phyloP scores from a whole-genome alignment of 2,888 invertebrate species.

The Campopleginae sp. region DNA sequence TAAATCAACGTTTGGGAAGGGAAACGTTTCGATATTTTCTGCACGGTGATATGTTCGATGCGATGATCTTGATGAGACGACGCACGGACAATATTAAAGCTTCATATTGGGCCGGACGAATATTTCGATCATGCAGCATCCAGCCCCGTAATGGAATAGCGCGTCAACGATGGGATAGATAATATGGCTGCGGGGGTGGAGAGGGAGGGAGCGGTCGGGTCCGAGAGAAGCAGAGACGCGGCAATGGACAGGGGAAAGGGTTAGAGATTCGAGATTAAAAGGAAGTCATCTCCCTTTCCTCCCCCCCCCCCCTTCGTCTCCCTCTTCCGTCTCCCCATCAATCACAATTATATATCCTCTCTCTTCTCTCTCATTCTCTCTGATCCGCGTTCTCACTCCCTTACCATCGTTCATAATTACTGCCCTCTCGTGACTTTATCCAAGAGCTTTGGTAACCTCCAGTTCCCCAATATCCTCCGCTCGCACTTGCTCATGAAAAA shows the following conservation, averaged over 20 bases:
- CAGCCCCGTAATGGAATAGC: constrained; percentile 73
- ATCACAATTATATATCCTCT: constrained; percentile 83
- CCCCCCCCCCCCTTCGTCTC: constrained; percentile 60
- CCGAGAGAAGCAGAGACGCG: constrained; percentile 69
- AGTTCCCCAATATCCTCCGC: constrained; percentile 23
- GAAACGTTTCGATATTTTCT: background rate
- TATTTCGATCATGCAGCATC: constrained; percentile 47
- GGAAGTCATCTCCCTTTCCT: constrained; percentile 81
- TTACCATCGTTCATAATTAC: constrained; percentile 83
- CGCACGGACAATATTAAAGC: background rate
- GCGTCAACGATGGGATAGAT: constrained; percentile 71
- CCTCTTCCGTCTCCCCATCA: constrained; percentile 81
- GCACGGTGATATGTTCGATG: background rate
- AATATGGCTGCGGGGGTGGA: constrained; percentile 41
- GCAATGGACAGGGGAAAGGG: constrained; percentile 81
- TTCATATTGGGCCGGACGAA: constrained; percentile 22
- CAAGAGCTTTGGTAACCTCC: constrained; percentile 63
- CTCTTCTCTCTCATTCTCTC: constrained; percentile 77
- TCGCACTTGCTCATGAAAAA: constrained; percentile 28
- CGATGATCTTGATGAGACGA: background rate
- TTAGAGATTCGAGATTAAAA: constrained; percentile 83
- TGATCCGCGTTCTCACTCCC: constrained; percentile 74
- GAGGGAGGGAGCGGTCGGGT: constrained; percentile 59
- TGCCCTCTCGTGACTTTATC: constrained; percentile 81
- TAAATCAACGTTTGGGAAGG: background rate